Conservation (phyloP, 2,888 invertebrate genomes). For the Chouioia cunea region DNA sequence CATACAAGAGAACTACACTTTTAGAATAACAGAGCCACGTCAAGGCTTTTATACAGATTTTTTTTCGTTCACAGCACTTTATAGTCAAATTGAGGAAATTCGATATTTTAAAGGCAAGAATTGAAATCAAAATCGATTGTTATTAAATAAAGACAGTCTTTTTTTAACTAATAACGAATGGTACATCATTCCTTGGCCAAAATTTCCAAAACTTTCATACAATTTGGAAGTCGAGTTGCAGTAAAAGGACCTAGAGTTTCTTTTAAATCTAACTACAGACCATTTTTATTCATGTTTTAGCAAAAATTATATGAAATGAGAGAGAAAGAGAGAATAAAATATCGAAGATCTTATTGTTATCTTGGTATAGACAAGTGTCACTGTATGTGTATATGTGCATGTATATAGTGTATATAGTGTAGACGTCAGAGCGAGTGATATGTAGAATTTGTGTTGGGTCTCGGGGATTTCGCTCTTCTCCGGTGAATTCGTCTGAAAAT, state of each 20-base stretch:
- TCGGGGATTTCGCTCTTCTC: constrained; percentile 60
- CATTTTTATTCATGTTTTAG: too few species aligned
- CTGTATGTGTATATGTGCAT: constrained; percentile 1
- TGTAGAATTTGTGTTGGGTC: constrained; percentile 31
- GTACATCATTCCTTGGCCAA: too few species aligned
- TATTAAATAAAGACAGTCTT: too few species aligned
- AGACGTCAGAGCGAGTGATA: constrained; percentile 25
- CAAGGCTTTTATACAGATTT: constrained; percentile 10
- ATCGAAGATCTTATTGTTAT: constrained; percentile 22
- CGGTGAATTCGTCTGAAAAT: constrained; percentile 64
- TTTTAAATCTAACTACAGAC: too few species aligned
- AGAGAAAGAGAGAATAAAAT: constrained; percentile 4
- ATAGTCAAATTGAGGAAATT: neutral
- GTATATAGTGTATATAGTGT: neutral
- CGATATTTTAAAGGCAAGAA: constrained; percentile 27
- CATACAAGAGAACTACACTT: constrained; percentile 57
- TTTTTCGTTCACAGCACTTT: constrained; percentile 12
- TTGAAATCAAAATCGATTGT: neutral
- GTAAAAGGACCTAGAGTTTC: too few species aligned
- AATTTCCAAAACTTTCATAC: constrained; percentile 7
- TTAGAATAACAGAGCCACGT: constrained; percentile 26
- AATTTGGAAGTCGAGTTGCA: too few species aligned
- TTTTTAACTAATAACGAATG: too few species aligned
- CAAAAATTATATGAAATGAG: too few species aligned
- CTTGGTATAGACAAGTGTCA: constrained; percentile 23